Conservation (phyloP, 2,797 vertebrate genomes). For the Halcyon chelicuti region DNA sequence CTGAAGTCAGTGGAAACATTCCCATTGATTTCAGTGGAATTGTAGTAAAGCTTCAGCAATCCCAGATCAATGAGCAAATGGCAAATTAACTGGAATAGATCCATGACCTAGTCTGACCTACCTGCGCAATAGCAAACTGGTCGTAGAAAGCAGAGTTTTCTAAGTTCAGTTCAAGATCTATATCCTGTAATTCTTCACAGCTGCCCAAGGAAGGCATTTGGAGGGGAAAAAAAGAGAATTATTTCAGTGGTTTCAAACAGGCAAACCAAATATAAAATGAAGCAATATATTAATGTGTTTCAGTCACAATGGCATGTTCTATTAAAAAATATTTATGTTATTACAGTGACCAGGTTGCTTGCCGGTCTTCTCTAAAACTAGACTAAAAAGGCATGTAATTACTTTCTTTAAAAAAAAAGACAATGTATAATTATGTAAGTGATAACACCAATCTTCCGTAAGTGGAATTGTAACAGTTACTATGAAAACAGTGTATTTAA, state of each 20-base stretch:
- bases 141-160: conserved; percentile 96
- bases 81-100: background rate
- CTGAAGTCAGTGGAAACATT: conserved; percentile 15
- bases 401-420: background rate
- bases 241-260: background rate
- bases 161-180: conserved; percentile 90
- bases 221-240: background rate
- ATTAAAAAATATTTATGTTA: background rate
- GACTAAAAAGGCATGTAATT: background rate
- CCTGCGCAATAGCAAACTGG: conserved; percentile 96
- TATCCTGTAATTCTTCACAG: conserved; percentile 93
- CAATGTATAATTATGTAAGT: background rate
- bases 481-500: background rate
- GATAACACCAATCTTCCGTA: background rate
- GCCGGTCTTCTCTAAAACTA: background rate
- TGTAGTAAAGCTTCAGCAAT: background rate
- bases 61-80: background rate
- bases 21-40: background rate
- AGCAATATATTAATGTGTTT: background rate
- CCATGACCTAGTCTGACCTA: conserved; percentile 52
- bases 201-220: conserved; percentile 74
- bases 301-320: background rate
- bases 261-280: background rate
- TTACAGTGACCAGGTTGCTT: background rate
- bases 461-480: background rate